phyloP scores from a whole-genome alignment of 2,888 invertebrate genomes.

The Frankliniella intonsa region DNA sequence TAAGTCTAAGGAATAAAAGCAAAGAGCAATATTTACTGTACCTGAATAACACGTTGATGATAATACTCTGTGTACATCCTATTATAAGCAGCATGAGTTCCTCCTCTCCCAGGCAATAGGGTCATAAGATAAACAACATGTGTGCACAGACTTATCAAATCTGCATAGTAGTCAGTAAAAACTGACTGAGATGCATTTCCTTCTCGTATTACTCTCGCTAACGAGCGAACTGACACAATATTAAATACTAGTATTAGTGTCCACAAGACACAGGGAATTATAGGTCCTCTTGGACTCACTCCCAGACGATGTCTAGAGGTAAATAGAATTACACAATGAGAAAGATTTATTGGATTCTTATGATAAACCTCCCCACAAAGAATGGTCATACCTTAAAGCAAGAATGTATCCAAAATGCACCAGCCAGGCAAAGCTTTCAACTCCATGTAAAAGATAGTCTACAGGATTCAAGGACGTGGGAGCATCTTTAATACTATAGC shows the following conservation, averaged over 20 bases:
- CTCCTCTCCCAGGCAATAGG: neutral
- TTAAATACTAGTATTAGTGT: slow-evolving; percentile 61
- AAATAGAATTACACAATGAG: no score
- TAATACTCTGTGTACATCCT: slow-evolving; percentile 22
- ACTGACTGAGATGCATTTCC: neutral
- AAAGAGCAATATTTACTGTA: neutral
- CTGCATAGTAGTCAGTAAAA: slow-evolving; percentile 5
- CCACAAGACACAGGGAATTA: slow-evolving; percentile 64
- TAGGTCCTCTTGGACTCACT: slow-evolving; percentile 59
- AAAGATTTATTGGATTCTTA: no score
- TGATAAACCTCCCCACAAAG: no score
- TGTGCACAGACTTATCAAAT: neutral
- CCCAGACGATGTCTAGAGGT: neutral
- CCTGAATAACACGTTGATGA: neutral
- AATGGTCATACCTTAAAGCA: slow-evolving; percentile 53
- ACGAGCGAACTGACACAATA: slow-evolving; percentile 64
- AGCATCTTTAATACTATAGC: slow-evolving; percentile 42
- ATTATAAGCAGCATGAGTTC: slow-evolving; percentile 24
- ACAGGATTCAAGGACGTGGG: slow-evolving; percentile 49
- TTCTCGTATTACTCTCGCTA: neutral
- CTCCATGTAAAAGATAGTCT: slow-evolving; percentile 65
- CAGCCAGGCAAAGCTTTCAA: slow-evolving; percentile 73
- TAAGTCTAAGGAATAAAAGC: neutral
- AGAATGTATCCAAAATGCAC: slow-evolving; percentile 72
- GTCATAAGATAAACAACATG: slow-evolving; percentile 3